Conservation (phyloP, 2,113 vertebrate genomes). For the Poicephalus meyeri region DNA sequence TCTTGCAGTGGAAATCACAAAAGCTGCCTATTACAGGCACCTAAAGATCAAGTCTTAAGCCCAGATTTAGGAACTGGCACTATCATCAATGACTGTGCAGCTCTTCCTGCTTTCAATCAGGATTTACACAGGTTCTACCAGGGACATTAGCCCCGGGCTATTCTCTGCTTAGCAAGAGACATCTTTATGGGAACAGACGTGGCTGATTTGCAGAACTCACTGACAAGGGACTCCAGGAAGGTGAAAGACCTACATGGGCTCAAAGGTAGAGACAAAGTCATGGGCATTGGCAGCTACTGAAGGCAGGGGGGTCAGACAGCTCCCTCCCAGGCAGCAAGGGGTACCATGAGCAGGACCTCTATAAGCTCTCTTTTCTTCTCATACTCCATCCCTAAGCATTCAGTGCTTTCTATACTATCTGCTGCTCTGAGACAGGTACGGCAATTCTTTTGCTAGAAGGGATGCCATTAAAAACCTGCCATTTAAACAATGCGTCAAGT, state of each 20-base stretch:
- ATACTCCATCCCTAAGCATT: background rate
- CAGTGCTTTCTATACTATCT: background rate
- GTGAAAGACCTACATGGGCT: background rate
- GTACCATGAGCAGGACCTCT: background rate
- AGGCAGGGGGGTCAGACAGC: background rate
- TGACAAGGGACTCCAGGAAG: background rate
- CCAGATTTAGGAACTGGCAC: background rate
- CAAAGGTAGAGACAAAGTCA: background rate
- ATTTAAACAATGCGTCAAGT: background rate
- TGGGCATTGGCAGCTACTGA: background rate
- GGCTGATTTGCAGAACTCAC: background rate
- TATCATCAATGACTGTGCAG: background rate
- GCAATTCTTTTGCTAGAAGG: background rate
- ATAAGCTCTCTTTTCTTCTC: background rate
- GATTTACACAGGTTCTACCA: background rate
- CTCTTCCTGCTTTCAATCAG: background rate
- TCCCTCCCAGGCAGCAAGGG: background rate
- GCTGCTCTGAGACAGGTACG: background rate
- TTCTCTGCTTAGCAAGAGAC: background rate
- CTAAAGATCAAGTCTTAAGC: background rate
- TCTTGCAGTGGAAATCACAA: background rate
- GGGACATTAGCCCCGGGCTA: background rate
- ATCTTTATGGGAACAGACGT: background rate
- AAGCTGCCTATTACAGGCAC: background rate
- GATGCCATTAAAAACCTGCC: background rate